These are phyloP conservation scores for Diogma glabrata DNA, from an alignment of 2,888 invertebrate genomes.

Conservation along the genomic window DNA sequence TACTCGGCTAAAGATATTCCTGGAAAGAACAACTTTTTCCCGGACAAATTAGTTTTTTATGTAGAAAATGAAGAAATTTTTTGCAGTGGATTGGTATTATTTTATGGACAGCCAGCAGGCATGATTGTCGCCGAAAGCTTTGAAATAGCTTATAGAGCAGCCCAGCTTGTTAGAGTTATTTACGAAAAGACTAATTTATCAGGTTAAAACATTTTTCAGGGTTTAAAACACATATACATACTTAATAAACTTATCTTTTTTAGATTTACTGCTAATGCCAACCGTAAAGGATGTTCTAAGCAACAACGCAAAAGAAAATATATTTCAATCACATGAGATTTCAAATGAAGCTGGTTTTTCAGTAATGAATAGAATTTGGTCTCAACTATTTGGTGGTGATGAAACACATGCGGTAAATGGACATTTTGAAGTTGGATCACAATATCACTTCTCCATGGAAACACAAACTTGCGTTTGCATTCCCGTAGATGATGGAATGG, in stretches of 20 bases:
- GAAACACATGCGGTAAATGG: conserved; percentile 39
- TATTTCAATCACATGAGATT: conserved; percentile 1
- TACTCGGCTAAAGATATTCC: conserved; percentile 53
- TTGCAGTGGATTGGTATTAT: conserved; percentile 24
- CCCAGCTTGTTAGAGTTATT: conserved; percentile 41
- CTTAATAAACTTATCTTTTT: no score
- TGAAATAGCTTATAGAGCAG: conserved; percentile 42
- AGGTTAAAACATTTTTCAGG: no score
- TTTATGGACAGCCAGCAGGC: conserved; percentile 51
- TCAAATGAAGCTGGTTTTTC: conserved; percentile 12
- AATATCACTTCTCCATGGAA: conserved; percentile 63
- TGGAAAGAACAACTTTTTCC: conserved; percentile 43
- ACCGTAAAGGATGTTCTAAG: conserved; percentile 37
- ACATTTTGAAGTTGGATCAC: conserved; percentile 40
- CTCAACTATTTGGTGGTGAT: conserved; percentile 20
- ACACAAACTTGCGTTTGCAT: conserved; percentile 47
- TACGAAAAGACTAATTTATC: conserved; percentile 22
- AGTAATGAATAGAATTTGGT: no score
- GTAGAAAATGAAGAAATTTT: conserved; percentile 20
- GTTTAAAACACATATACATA: no score
- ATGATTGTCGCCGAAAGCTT: conserved; percentile 49
- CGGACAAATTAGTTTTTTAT: conserved; percentile 13
- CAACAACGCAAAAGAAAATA: conserved; percentile 19
- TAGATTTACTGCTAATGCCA: conserved; percentile 20
- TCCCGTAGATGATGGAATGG: conserved; percentile 55